Evolutionary conservation across 2,113 vertebrate genomes (phyloP), one percentile per base, ranked within the genome.

Genomic region (Gymnobelideus leadbeateri): DNA sequence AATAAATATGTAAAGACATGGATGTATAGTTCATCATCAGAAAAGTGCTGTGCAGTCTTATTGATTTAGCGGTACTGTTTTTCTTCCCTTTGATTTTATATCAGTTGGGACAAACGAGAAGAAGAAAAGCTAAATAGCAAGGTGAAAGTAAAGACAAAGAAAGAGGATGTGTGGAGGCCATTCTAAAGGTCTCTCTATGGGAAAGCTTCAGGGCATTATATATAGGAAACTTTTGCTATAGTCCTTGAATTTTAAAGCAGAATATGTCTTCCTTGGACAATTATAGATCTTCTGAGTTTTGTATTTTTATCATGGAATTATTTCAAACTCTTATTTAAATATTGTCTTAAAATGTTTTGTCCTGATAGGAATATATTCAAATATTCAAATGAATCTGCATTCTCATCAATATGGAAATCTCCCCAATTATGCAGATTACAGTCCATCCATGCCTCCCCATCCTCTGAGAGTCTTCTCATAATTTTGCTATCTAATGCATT

Each of bases 261-360:
- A 84, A 84, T 61, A 31, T n/a, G 7, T 19, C 14, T 37, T 37
- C 12, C 10, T 68, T 77, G 68, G 1, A 4, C 37, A 77, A 84
- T 43, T 84, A 84, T 43, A 23, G n/a, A 1, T 43, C 68, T 84
- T 43, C 5, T 84, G 37, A 19, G 37, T 77, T 77, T 77, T 77
- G 16, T 43, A n/a, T 6, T 84, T 84, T 84, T 43, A 84, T 84
- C 37, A 84, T 84, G 26, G 68, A 84, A 43, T 19, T 43, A 8
- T 84, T 84, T 84, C n/a, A 84, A 84, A 84, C n/a, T 84, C 68
- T 77, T n/a, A 84, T n/a, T 84, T 84, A 43, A 84, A 84, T 23
- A 23, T 23, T 43, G 19, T 43, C 19, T 43, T 84, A 43, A 77
- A 84, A 84, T 84, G 7, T 84, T 43, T 68, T 77, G 61, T n/a